A percentile compares a stretch with the other conserved stretches of the same genome.
Conservation (phyloP, 92 coral and sea anemone species). For the Umimayanthus kanabou region DNA sequence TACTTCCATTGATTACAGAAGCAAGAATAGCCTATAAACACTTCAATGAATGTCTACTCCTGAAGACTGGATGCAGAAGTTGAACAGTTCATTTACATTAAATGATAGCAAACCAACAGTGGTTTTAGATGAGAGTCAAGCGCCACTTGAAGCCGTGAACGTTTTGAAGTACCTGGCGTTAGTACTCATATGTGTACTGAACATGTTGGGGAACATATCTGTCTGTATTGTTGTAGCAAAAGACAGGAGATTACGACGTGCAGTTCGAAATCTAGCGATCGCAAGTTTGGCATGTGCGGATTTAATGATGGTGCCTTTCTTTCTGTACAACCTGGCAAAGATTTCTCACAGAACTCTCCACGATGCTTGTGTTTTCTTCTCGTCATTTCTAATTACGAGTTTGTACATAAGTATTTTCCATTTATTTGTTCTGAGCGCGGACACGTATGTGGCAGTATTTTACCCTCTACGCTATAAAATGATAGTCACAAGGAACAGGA, state of each 20-base stretch:
- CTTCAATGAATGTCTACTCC: neutral
- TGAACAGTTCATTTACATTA: neutral
- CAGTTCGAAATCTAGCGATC: neutral
- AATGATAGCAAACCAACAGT: neutral
- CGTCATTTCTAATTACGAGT: neutral
- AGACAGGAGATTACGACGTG: neutral
- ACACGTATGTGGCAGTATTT: constrained; percentile 13
- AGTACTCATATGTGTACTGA: neutral
- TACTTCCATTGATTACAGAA: neutral
- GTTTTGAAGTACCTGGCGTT: neutral
- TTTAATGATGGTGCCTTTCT: neutral
- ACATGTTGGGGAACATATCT: constrained; percentile 4
- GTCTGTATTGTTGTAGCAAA: constrained; percentile 24
- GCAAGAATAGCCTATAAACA: neutral
- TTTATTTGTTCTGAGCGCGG: constrained; percentile 14
- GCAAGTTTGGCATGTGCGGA: constrained; percentile 28
- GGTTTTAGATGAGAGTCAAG: neutral
- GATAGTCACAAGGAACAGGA: constrained; percentile 5
- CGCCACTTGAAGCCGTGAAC: neutral
- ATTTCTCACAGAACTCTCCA: neutral
- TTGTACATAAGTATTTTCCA: constrained; percentile 11
- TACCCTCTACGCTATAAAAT: constrained; percentile 4
- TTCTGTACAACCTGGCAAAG: neutral
- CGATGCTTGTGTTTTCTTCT: neutral
- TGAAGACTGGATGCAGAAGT: neutral